Percentiles rank a stretch among this genome's conserved stretches.
These are phyloP conservation scores for Stegostoma tigrinum DNA, from an alignment of 2,113 vertebrate genomes.

Conservation along the genomic window DNA sequence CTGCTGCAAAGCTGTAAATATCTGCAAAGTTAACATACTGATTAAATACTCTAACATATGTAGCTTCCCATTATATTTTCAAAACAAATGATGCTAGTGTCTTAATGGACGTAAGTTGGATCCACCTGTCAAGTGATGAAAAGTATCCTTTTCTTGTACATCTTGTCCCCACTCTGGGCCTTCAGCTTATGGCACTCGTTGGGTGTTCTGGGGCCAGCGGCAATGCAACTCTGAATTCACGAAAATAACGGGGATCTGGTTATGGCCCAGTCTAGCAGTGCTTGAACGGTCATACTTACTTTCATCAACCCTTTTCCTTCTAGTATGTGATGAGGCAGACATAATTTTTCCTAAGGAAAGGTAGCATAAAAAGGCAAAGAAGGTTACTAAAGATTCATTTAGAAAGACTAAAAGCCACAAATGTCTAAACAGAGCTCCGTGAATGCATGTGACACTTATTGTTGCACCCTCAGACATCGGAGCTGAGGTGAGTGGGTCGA, in stretches of 20 bases:
- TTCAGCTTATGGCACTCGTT: not conserved
- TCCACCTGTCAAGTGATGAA: conserved; percentile 17
- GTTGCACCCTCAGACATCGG: not conserved
- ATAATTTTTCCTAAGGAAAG: conserved; percentile 76
- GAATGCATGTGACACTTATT: not conserved
- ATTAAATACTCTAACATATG: conserved; percentile 27
- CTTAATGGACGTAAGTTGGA: not conserved
- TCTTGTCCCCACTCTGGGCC: not conserved
- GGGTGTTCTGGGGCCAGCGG: not conserved
- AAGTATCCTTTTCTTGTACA: not conserved
- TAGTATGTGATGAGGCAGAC: conserved; percentile 93
- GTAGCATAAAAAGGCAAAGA: conserved; percentile 46
- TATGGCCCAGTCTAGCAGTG: conserved; percentile 70
- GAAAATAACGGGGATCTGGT: conserved; percentile 63
- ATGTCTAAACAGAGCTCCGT: not conserved
- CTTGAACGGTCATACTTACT: conserved; percentile 79
- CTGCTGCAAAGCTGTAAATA: conserved; percentile 27
- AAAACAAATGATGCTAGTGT: conserved; percentile 30
- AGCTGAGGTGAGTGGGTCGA: not conserved
- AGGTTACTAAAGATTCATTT: not conserved
- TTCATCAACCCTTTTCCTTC: conserved; percentile 91
- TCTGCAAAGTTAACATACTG: conserved; percentile 1
- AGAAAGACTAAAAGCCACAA: conserved; percentile 39
- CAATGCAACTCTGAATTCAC: conserved; percentile 50
- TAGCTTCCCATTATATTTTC: conserved; percentile 21